Conservation (phyloP, 2,888 invertebrate species). For the Pegoplata infirma region DNA sequence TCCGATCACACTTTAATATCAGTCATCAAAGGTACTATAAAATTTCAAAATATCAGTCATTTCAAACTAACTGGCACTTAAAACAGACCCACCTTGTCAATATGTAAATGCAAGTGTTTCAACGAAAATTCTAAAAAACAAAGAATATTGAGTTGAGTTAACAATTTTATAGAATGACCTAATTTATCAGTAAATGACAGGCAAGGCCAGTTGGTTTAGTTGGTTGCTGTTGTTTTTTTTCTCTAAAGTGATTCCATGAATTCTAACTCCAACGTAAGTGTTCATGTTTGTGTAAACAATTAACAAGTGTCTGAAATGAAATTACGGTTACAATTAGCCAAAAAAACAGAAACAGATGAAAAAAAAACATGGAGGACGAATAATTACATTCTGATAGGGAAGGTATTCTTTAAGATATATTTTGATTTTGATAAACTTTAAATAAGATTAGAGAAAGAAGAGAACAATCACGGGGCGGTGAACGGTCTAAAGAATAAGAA, state of each 20-base stretch:
- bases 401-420: too few relatives aligned
- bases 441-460: too few relatives aligned
- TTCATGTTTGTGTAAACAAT: conserved; percentile 57
- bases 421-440: too few relatives aligned
- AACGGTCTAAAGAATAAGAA: too few relatives aligned
- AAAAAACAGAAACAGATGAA: not conserved
- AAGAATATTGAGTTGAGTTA: conserved; percentile 14
- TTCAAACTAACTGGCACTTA: too few relatives aligned
- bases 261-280: not conserved
- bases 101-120: too few relatives aligned
- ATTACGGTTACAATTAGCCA: conserved; percentile 52
- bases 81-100: too few relatives aligned
- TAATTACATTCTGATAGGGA: not conserved
- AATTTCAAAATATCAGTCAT: too few relatives aligned
- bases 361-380: not conserved
- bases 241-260: conserved; percentile 6
- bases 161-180: conserved; percentile 47
- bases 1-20: too few relatives aligned
- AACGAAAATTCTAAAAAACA: too few relatives aligned
- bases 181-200: conserved; percentile 59
- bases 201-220: conserved; percentile 49
- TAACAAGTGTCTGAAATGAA: conserved; percentile 54
- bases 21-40: too few relatives aligned
- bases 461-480: too few relatives aligned
- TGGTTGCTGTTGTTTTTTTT: conserved; percentile 23